Percentiles rank a stretch among this genome's conserved stretches.
Evolutionary conservation across 2,797 vertebrate species (phyloP).

Genomic region (Tamandua tetradactyla): DNA sequence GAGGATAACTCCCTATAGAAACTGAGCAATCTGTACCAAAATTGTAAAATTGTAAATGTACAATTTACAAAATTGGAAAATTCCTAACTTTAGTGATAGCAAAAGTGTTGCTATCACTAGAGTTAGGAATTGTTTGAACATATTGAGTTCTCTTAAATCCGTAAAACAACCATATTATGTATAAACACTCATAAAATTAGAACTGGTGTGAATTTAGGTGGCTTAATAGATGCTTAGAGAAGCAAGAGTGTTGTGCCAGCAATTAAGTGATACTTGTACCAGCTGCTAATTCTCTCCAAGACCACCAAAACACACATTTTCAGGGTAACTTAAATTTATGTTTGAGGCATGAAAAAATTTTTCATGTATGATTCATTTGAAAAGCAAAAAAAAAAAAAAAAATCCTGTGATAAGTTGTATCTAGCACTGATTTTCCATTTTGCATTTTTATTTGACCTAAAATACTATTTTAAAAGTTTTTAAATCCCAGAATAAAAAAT

Average conservation of each 20-base stretch:
- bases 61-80: too few species aligned
- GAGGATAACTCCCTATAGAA: constrained; percentile 53
- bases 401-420: neutral
- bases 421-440: constrained; percentile 52
- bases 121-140: constrained; percentile 41
- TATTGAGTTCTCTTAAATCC: constrained; percentile 11
- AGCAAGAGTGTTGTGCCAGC: neutral
- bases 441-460: constrained; percentile 40
- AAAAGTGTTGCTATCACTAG: constrained; percentile 35
- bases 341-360: neutral
- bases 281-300: neutral
- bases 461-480: constrained; percentile 1
- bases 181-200: neutral
- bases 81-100: too few species aligned
- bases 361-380: neutral
- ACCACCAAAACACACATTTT: neutral
- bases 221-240: neutral
- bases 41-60: constrained; percentile 2
- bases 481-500: constrained; percentile 1
- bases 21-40: constrained; percentile 17
- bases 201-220: constrained; percentile 6
- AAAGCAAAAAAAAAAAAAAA: neutral
- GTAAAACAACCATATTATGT: constrained; percentile 38
- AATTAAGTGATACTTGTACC: neutral
- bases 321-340: neutral